A percentile compares a stretch with the other conserved stretches of the same genome.
Conservation (phyloP, 1,140 invertebrate genomes). For the Heliconius eleuchia region DNA sequence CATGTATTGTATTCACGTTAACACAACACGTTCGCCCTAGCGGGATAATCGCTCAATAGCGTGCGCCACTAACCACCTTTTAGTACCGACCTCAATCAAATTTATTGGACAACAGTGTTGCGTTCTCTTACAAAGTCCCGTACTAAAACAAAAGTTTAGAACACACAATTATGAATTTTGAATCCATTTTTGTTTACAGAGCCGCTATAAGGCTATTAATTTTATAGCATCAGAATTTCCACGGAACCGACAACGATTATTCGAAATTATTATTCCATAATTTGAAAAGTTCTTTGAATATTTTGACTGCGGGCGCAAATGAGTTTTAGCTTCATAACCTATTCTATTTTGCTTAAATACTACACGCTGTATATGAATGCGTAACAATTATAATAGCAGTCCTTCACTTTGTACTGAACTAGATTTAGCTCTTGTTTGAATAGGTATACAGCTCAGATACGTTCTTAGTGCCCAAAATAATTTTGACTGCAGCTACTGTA, state of each 20-base stretch:
- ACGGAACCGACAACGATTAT: slow-evolving; percentile 46
- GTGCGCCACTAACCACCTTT: slow-evolving; percentile 48
- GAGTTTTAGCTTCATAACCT: slow-evolving; percentile 27
- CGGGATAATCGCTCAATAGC: slow-evolving; percentile 53
- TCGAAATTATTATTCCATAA: slow-evolving; percentile 29
- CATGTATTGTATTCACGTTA: slow-evolving; percentile 26
- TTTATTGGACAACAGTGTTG: slow-evolving; percentile 48
- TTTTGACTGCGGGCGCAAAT: slow-evolving; percentile 16
- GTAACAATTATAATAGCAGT: too few relatives aligned
- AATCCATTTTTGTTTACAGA: slow-evolving; percentile 38
- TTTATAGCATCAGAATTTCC: slow-evolving; percentile 46
- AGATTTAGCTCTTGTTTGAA: too few relatives aligned
- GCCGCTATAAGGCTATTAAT: slow-evolving; percentile 39
- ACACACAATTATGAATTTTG: slow-evolving; percentile 33
- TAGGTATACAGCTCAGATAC: too few relatives aligned
- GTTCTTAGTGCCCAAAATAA: too few relatives aligned
- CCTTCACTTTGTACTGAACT: too few relatives aligned
- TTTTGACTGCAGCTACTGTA: too few relatives aligned
- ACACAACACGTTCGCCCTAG: slow-evolving; percentile 38
- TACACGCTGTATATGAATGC: too few relatives aligned
- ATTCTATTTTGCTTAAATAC: slow-evolving; percentile 19
- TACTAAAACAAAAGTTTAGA: slow-evolving; percentile 27
- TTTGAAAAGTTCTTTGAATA: slow-evolving; percentile 48
- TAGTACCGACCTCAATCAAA: slow-evolving; percentile 54
- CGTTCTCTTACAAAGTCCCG: slow-evolving; percentile 14